Conservation (phyloP, 2,797 vertebrate genomes). For the Sardinella longiceps region DNA sequence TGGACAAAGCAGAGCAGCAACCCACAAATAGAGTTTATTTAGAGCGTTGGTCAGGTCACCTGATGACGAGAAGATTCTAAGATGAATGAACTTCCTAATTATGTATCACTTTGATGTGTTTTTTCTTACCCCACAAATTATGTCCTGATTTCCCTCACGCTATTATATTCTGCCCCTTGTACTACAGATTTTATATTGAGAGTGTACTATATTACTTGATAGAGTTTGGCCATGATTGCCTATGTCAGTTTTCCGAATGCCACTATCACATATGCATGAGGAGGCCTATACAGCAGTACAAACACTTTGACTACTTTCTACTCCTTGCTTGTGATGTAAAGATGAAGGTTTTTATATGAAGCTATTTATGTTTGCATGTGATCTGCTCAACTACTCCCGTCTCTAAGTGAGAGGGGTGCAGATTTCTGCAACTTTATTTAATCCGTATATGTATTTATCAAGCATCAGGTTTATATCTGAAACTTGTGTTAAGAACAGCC, state of each 20-base stretch:
- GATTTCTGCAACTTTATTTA: slow-evolving; percentile 15
- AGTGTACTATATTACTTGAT: neutral
- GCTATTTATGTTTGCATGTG: slow-evolving; percentile 1
- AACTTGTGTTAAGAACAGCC: slow-evolving; percentile 18
- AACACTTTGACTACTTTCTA: neutral
- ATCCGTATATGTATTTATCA: slow-evolving; percentile 3
- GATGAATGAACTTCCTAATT: neutral
- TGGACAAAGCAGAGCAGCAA: neutral
- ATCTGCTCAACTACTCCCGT: neutral
- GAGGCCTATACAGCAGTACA: neutral
- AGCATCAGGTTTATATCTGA: neutral
- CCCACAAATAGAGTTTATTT: neutral
- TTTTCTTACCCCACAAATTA: neutral
- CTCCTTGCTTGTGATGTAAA: neutral
- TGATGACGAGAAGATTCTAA: neutral
- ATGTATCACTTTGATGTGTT: neutral
- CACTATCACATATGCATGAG: neutral
- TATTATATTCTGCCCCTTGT: neutral
- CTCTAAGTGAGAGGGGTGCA: neutral
- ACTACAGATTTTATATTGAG: neutral
- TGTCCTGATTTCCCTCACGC: neutral
- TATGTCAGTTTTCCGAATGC: neutral
- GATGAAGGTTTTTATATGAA: neutral
- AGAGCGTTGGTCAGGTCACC: neutral
- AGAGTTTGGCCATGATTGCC: neutral